A percentile compares a stretch with the other conserved stretches of the same genome.
phyloP scores from a whole-genome alignment of 2,888 invertebrate species.

The Zonitis immaculata region DNA sequence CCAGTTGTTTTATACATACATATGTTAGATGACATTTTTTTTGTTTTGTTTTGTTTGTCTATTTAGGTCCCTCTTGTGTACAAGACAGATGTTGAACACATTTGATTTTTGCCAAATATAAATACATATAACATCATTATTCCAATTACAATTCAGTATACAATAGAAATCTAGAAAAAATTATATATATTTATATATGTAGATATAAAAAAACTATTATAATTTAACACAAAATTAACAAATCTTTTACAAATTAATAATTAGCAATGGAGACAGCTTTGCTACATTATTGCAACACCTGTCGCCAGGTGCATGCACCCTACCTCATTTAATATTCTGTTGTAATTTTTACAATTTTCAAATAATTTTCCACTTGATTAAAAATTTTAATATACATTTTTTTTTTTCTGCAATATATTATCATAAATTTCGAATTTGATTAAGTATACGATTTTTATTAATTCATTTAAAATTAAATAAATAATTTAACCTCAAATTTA shows the following conservation, averaged over 20 bases:
- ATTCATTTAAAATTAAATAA: too few species aligned
- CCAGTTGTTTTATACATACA: not conserved
- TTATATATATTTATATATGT: not conserved
- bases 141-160: not conserved
- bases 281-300: not conserved
- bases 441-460: too few species aligned
- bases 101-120: not conserved
- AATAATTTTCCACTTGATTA: not conserved
- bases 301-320: not conserved
- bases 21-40: not conserved
- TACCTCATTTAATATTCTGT: not conserved
- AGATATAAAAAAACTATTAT: not conserved
- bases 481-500: not conserved
- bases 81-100: not conserved
- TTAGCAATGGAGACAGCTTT: not conserved
- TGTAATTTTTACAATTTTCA: not conserved
- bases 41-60: too few species aligned
- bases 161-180: not conserved
- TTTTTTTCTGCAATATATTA: too few species aligned
- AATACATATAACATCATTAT: not conserved
- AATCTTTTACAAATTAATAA: not conserved
- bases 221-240: not conserved
- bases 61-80: not conserved
- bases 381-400: too few species aligned
- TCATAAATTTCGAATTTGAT: too few species aligned